Evolutionary conservation across 2,797 vertebrate species (phyloP).

Genomic region (Alca torda): DNA sequence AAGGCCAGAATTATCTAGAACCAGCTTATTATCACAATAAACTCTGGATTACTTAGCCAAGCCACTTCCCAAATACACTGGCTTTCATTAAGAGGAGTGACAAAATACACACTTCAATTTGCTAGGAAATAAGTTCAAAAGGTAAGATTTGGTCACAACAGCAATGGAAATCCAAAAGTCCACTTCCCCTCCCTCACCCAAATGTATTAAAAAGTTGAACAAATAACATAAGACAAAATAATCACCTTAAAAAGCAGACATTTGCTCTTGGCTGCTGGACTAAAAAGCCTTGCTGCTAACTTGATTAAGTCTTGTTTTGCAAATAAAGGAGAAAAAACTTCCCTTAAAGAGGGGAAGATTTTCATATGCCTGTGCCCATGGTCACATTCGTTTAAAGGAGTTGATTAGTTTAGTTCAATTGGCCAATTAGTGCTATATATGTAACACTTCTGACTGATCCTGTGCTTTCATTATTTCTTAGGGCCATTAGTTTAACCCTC

Average conservation of each 20-base stretch:
- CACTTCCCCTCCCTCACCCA: not conserved
- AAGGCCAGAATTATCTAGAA: not conserved
- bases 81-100: not conserved
- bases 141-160: not conserved
- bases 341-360: not conserved
- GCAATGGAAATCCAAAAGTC: not conserved
- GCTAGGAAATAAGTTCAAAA: not conserved
- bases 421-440: constrained; percentile 3
- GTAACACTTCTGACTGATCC: constrained; percentile 3
- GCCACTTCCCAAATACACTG: not conserved
- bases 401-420: not conserved
- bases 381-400: not conserved
- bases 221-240: not conserved
- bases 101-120: not conserved
- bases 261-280: not conserved
- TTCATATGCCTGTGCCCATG: not conserved
- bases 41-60: not conserved
- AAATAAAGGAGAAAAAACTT: not conserved
- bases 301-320: not conserved
- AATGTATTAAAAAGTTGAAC: not conserved
- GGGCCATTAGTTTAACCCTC: constrained; percentile 50
- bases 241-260: not conserved
- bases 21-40: not conserved
- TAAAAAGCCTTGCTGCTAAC: not conserved
- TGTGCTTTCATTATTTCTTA: constrained; percentile 15